Evolutionary conservation across 2,797 vertebrate species (phyloP).

Genomic region (Gobionotothen gibberifrons): DNA sequence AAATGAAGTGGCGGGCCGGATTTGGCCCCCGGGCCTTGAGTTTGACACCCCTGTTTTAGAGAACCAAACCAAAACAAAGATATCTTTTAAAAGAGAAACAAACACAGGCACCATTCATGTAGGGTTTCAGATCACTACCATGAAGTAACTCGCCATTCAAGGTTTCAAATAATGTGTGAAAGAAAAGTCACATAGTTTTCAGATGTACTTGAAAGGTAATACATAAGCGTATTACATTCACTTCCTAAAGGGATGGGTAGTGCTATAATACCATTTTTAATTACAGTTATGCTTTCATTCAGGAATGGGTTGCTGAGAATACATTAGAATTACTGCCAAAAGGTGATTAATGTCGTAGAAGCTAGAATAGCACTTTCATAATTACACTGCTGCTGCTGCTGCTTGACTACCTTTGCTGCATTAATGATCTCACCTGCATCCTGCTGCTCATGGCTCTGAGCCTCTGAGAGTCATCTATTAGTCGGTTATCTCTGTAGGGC

Average conservation of each 20-base stretch:
- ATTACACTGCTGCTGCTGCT: conserved; percentile 9
- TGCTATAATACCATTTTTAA: neutral
- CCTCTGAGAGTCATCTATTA: neutral
- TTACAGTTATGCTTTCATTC: conserved; percentile 16
- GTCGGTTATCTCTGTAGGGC: neutral
- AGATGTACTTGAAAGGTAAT: neutral
- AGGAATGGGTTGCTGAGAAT: conserved; percentile 5
- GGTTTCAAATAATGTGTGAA: too few species aligned
- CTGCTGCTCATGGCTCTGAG: neutral
- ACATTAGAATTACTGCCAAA: conserved; percentile 31
- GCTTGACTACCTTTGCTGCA: neutral
- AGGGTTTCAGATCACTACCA: too few species aligned
- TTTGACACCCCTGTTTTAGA: too few species aligned
- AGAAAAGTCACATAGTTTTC: neutral
- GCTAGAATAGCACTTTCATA: conserved; percentile 8
- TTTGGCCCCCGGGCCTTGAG: too few species aligned
- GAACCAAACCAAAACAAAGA: neutral
- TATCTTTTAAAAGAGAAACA: neutral
- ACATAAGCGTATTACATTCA: neutral
- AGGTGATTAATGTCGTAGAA: conserved; percentile 6
- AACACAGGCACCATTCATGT: neutral
- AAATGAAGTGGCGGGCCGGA: too few species aligned
- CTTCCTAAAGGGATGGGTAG: neutral
- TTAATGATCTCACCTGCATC: conserved; percentile 33
- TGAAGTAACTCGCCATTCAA: too few species aligned